Conservation (phyloP, 2,113 vertebrate species). For the Harpagus bidentatus region DNA sequence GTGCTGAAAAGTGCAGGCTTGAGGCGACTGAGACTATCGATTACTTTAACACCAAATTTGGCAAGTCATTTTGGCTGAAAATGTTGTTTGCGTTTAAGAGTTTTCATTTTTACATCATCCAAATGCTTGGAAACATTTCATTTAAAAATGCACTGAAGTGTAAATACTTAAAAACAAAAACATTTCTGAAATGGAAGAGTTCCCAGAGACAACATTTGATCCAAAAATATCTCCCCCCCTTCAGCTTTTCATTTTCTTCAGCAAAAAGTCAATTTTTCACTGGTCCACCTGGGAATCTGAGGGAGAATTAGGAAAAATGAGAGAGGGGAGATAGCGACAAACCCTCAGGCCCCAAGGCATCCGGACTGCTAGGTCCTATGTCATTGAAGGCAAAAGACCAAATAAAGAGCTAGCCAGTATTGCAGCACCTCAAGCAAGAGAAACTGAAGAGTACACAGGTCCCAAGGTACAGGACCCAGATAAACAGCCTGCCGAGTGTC, state of each 20-base stretch:
- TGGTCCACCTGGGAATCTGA: not conserved
- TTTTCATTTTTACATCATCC: not conserved
- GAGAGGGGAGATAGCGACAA: not conserved
- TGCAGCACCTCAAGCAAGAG: not conserved
- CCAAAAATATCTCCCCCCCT: not conserved
- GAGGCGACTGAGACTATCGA: not conserved
- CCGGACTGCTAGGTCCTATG: not conserved
- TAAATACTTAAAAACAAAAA: not conserved
- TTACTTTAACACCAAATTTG: not conserved
- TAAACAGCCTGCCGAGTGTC: not conserved
- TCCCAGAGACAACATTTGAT: not conserved
- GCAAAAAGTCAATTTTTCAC: not conserved
- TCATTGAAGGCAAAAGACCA: not conserved
- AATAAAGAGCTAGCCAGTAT: not conserved
- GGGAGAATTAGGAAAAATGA: not conserved
- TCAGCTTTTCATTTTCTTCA: not conserved
- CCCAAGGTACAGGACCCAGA: not conserved
- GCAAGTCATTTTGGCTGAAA: not conserved
- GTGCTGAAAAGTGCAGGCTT: not conserved
- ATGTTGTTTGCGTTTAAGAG: not conserved
- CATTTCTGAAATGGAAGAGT: not conserved
- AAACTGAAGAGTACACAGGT: not conserved
- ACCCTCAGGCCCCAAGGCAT: not conserved
- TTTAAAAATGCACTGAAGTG: not conserved
- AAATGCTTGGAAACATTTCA: not conserved